These are phyloP conservation scores for Scaptomyza tumidula DNA, from an alignment of 2,888 invertebrate species.

Conservation along the genomic window DNA sequence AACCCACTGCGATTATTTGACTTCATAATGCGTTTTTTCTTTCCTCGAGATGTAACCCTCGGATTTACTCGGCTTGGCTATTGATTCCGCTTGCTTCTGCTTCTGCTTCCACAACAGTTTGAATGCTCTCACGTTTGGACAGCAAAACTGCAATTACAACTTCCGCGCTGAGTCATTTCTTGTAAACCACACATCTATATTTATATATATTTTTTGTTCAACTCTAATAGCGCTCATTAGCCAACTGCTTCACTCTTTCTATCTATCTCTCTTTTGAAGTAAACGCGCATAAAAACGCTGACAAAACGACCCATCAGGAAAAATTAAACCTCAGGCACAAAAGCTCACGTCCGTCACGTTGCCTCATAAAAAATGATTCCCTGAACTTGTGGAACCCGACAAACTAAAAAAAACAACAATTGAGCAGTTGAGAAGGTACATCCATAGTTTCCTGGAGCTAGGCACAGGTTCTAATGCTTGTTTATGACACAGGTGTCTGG, in stretches of 20 bases:
- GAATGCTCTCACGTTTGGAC: conserved; percentile 10
- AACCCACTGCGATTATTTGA: conserved; percentile 25
- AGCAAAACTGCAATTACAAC: conserved; percentile 64
- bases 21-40: conserved; percentile 40
- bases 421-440: neutral
- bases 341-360: conserved; percentile 55
- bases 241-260: conserved; percentile 4
- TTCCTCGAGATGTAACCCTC: conserved; percentile 6
- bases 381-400: conserved; percentile 30
- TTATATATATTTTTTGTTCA: conserved; percentile 8
- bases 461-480: conserved; percentile 47
- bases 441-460: conserved; percentile 15
- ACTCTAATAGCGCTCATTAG: conserved; percentile 58
- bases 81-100: conserved; percentile 22
- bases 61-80: conserved; percentile 14
- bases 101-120: conserved; percentile 7
- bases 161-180: conserved; percentile 66
- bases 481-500: conserved; percentile 61
- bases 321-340: conserved; percentile 6
- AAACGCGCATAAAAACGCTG: conserved; percentile 23
- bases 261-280: conserved; percentile 9
- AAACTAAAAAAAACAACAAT: neutral
- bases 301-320: conserved; percentile 11
- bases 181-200: neutral
- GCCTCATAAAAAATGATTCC: conserved; percentile 64